phyloP scores from a whole-genome alignment of 2,888 invertebrate genomes.

The Tridacna gigas region DNA sequence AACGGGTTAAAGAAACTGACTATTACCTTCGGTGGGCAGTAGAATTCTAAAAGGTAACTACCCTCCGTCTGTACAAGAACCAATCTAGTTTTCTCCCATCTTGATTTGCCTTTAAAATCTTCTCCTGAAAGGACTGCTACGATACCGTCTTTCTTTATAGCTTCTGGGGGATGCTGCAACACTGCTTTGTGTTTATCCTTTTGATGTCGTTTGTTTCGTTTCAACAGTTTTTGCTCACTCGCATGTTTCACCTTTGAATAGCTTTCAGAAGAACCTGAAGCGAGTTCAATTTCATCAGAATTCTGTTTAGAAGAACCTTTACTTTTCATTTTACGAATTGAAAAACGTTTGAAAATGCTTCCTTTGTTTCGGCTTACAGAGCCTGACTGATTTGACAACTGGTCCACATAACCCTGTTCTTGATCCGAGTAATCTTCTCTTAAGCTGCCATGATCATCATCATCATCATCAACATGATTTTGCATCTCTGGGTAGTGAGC shows the following conservation, averaged over 20 bases:
- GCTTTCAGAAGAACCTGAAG: conserved; percentile 66
- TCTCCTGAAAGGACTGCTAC: conserved; percentile 97
- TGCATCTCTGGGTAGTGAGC: conserved; percentile 11
- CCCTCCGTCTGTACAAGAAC: conserved; percentile 95
- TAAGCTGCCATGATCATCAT: conserved; percentile 38
- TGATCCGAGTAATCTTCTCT: conserved; percentile 63
- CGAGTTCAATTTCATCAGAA: conserved; percentile 93
- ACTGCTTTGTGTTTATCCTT: conserved; percentile 54
- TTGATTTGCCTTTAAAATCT: conserved; percentile 90
- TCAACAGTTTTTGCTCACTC: conserved; percentile 68
- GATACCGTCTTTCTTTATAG: conserved; percentile 92
- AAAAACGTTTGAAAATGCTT: conserved; percentile 69
- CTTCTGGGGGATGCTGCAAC: conserved; percentile 53
- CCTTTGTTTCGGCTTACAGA: conserved; percentile 52
- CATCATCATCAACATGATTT: conserved; percentile 34
- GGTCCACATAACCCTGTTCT: conserved; percentile 31
- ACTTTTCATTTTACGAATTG: conserved; percentile 86
- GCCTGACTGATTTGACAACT: conserved; percentile 19
- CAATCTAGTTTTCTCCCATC: conserved; percentile 97
- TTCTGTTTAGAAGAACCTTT: conserved; percentile 92
- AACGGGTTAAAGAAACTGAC: too few relatives aligned
- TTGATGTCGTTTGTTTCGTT: conserved; percentile 61
- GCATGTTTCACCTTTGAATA: conserved; percentile 69
- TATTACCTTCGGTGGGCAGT: conserved; percentile 93
- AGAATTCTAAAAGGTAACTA: conserved; percentile 97